phyloP scores from a whole-genome alignment of 2,888 invertebrate genomes.

The Ennomos erosarius region DNA sequence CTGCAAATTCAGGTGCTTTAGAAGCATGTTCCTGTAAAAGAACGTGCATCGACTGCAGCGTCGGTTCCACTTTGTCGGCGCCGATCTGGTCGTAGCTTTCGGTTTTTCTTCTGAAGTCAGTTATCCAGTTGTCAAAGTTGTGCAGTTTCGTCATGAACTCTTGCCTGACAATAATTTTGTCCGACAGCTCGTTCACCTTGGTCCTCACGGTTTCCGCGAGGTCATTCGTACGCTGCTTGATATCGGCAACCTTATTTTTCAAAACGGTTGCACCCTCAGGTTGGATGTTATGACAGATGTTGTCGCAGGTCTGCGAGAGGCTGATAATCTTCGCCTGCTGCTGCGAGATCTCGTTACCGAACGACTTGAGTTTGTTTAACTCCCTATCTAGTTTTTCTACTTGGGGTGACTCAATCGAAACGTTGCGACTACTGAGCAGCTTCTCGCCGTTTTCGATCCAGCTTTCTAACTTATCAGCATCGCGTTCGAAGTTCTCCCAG shows the following conservation, averaged over 20 bases:
- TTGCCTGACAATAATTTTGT: slow-evolving; percentile 92
- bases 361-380: slow-evolving; percentile 90
- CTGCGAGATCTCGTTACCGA: slow-evolving; percentile 93
- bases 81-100: slow-evolving; percentile 92
- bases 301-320: slow-evolving; percentile 92
- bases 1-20: slow-evolving; percentile 90
- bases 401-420: slow-evolving; percentile 88
- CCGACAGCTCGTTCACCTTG: slow-evolving; percentile 92
- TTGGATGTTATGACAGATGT: slow-evolving; percentile 90
- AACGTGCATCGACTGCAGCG: slow-evolving; percentile 91
- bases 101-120: slow-evolving; percentile 88
- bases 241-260: slow-evolving; percentile 89
- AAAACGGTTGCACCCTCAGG: slow-evolving; percentile 90
- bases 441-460: slow-evolving; percentile 91
- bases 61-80: slow-evolving; percentile 92
- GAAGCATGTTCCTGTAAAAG: slow-evolving; percentile 94
- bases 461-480: slow-evolving; percentile 90
- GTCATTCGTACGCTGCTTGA: slow-evolving; percentile 90
- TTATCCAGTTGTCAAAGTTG: slow-evolving; percentile 93
- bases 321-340: slow-evolving; percentile 93
- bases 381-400: slow-evolving; percentile 91
- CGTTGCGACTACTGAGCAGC: slow-evolving; percentile 82
- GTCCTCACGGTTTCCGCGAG: slow-evolving; percentile 91
- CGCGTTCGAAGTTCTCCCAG: slow-evolving; percentile 93
- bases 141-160: slow-evolving; percentile 92